phyloP scores from a whole-genome alignment of 2,113 vertebrate genomes.

The Rhipidura dahli region DNA sequence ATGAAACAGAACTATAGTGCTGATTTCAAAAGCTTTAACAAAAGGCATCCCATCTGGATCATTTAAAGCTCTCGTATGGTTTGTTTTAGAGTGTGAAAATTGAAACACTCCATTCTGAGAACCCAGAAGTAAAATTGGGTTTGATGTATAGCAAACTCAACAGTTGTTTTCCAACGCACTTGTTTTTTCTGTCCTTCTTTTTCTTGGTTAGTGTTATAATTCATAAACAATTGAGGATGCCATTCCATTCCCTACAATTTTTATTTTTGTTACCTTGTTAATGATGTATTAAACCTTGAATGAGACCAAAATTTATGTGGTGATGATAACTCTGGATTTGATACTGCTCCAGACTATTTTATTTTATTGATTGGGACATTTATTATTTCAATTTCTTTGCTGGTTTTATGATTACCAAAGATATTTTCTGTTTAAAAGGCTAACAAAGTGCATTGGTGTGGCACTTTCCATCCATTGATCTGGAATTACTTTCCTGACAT shows the following conservation, averaged over 20 bases:
- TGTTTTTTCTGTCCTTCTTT: not conserved
- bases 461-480: not conserved
- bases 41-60: conserved; percentile 31
- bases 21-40: conserved; percentile 53
- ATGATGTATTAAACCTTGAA: not conserved
- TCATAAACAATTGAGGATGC: not conserved
- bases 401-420: not conserved
- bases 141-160: not conserved
- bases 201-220: not conserved
- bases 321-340: not conserved
- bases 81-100: conserved; percentile 56
- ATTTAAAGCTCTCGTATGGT: conserved; percentile 31
- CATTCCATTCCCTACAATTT: not conserved
- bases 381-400: conserved; percentile 6
- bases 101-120: not conserved
- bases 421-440: not conserved
- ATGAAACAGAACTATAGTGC: conserved; percentile 4
- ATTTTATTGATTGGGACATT: not conserved
- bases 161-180: not conserved
- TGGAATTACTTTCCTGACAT: not conserved
- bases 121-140: conserved; percentile 19
- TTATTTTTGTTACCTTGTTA: not conserved
- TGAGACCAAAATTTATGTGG: not conserved
- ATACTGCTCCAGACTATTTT: not conserved
- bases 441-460: not conserved